These are phyloP conservation scores for Rhamnusium bicolor DNA, from an alignment of 2,888 invertebrate species.

Conservation along the genomic window DNA sequence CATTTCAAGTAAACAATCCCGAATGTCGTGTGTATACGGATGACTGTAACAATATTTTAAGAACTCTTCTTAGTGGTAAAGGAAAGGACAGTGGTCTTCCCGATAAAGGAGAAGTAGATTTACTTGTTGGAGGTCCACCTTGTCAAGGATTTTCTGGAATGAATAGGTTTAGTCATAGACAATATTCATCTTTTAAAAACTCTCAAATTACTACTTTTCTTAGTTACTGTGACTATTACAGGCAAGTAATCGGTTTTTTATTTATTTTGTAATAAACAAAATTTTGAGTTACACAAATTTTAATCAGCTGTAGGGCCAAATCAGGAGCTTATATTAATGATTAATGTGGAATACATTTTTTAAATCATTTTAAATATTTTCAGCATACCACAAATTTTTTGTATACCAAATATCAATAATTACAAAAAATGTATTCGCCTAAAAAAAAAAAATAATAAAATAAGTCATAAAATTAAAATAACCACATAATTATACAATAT, in stretches of 20 bases:
- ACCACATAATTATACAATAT: no score
- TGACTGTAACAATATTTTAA: slow-evolving; percentile 84
- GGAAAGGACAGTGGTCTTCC: slow-evolving; percentile 73
- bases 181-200: slow-evolving; percentile 89
- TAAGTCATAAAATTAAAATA: no score
- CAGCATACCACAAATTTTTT: no score
- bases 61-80: slow-evolving; percentile 77
- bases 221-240: slow-evolving; percentile 89
- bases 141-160: slow-evolving; percentile 93
- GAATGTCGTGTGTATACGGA: slow-evolving; percentile 84
- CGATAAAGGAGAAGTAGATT: slow-evolving; percentile 84
- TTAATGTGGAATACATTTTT: no score
- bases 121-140: slow-evolving; percentile 90
- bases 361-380: no score
- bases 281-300: no score
- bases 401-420: no score
- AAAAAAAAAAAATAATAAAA: no score
- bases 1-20: slow-evolving; percentile 84
- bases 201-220: slow-evolving; percentile 88
- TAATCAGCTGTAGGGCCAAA: no score
- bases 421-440: no score
- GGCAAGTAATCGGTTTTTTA: slow-evolving; percentile 64
- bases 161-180: slow-evolving; percentile 89
- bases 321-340: no score
- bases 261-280: no score